Conservation (phyloP, 1,140 invertebrate species). For the Brachionus sp. region DNA sequence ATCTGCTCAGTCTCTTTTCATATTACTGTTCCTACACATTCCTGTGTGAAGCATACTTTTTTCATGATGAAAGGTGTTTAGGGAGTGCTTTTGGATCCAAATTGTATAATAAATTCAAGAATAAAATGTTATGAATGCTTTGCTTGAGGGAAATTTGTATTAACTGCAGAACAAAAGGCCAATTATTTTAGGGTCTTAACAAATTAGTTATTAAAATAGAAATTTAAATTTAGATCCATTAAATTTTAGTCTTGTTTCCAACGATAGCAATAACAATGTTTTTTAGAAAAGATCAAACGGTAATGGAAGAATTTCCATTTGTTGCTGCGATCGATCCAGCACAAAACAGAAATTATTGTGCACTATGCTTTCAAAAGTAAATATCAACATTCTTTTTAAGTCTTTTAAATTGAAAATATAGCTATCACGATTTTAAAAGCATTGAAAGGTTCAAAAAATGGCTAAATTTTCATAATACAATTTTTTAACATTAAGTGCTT, state of each 20-base stretch:
- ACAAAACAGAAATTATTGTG: not conserved
- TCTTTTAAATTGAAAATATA: not conserved
- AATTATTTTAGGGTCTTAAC: not conserved
- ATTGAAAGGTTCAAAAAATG: too few species aligned
- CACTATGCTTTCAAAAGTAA: constrained; percentile 1
- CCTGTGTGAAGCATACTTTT: too few species aligned
- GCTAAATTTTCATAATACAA: too few species aligned
- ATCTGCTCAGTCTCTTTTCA: too few species aligned
- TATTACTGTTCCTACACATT: too few species aligned
- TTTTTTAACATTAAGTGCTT: too few species aligned
- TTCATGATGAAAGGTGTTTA: too few species aligned
- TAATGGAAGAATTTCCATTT: not conserved
- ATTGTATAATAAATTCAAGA: too few species aligned
- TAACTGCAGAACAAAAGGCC: not conserved
- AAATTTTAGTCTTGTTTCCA: not conserved
- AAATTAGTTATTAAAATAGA: not conserved
- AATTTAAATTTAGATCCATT: not conserved
- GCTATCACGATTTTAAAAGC: too few species aligned
- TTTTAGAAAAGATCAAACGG: not conserved
- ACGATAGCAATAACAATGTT: not conserved
- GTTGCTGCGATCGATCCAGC: not conserved
- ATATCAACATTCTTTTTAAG: not conserved
- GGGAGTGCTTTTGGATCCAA: too few species aligned
- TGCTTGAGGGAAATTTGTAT: not conserved
- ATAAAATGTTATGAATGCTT: not conserved